phyloP scores from a whole-genome alignment of 2,113 vertebrate species.

The Eudyptes chrysolophus region DNA sequence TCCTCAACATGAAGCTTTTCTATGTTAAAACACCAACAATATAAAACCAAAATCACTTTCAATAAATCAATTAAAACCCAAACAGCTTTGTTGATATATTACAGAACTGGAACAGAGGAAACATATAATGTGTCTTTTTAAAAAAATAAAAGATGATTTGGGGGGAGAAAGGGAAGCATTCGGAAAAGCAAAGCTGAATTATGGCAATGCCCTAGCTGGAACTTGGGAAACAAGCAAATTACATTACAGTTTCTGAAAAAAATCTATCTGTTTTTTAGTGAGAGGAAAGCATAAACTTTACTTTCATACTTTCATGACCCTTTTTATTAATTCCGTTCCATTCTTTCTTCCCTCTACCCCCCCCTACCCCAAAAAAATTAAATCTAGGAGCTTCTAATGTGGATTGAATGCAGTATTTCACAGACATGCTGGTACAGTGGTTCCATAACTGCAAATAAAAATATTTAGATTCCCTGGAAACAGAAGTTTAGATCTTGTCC shows the following conservation, averaged over 20 bases:
- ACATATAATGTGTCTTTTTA: neutral
- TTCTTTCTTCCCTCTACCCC: neutral
- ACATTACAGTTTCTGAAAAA: neutral
- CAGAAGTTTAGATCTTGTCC: neutral
- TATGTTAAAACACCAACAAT: neutral
- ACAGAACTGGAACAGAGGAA: neutral
- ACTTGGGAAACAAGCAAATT: neutral
- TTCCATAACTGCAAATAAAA: neutral
- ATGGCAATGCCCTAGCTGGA: neutral
- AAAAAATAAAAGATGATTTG: neutral
- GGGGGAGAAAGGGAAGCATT: neutral
- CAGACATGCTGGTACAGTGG: fast-evolving
- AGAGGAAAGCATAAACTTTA: neutral
- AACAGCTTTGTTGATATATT: neutral
- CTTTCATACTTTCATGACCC: neutral
- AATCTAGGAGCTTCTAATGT: neutral
- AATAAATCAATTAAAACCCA: neutral
- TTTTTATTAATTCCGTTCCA: neutral
- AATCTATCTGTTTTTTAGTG: neutral
- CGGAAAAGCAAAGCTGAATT: neutral
- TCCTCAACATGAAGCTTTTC: neutral
- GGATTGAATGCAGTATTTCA: neutral
- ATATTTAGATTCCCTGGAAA: neutral
- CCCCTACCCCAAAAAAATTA: too few species aligned
- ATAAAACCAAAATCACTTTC: neutral